phyloP scores from a whole-genome alignment of 2,888 invertebrate genomes.

The Uropetala carovei region DNA sequence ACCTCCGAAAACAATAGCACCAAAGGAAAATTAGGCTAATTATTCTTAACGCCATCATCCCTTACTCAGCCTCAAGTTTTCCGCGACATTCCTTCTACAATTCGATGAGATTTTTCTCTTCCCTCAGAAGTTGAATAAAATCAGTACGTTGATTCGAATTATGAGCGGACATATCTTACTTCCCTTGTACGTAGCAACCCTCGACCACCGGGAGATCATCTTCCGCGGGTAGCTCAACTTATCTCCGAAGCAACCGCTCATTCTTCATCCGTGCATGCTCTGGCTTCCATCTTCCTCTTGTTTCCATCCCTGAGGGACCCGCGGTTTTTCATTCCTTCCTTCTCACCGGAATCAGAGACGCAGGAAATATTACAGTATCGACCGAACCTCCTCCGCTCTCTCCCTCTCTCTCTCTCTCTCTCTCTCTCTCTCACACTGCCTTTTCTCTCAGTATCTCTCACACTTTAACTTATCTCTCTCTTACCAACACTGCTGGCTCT shows the following conservation, averaged over 20 bases:
- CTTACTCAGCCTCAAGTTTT: neutral
- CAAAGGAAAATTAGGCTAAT: too few species aligned
- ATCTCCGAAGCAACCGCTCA: neutral
- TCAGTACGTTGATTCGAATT: neutral
- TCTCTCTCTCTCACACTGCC: neutral
- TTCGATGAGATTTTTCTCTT: neutral
- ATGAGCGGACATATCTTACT: neutral
- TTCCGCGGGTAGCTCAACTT: neutral
- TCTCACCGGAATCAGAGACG: neutral
- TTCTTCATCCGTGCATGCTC: neutral
- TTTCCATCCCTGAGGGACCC: neutral
- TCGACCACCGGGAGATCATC: neutral
- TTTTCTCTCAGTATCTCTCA: neutral
- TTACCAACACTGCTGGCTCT: neutral
- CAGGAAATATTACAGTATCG: constrained; percentile 31
- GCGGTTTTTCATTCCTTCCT: neutral
- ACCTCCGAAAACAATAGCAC: too few species aligned
- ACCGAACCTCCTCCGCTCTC: neutral
- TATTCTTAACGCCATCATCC: too few species aligned
- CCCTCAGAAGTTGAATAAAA: neutral
- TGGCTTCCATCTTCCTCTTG: neutral
- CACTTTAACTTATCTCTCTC: neutral
- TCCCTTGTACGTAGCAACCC: neutral
- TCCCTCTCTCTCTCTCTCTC: neutral
- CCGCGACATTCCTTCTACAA: neutral